These are phyloP conservation scores for Drosophila demipolita DNA, from an alignment of 2,888 invertebrate genomes.

Conservation along the genomic window DNA sequence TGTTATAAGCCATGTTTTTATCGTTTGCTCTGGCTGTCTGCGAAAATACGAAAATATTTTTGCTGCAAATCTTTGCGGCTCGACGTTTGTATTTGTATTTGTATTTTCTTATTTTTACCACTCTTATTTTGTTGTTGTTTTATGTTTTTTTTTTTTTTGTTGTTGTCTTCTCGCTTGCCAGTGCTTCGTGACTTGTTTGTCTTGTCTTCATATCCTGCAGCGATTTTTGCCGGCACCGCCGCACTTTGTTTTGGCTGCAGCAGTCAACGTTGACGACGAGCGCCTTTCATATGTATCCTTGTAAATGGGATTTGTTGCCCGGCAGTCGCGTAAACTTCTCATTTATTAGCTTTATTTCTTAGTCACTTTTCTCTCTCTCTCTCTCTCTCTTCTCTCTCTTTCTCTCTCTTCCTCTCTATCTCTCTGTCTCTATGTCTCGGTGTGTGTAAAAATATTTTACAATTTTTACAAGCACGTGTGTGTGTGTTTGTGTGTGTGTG, in stretches of 20 bases:
- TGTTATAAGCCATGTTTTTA: conserved; percentile 36
- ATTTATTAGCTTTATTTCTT: conserved; percentile 74
- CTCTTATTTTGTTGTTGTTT: conserved; percentile 16
- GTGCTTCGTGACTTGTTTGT: conserved; percentile 75
- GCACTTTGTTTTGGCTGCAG: conserved; percentile 26
- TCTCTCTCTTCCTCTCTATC: not conserved
- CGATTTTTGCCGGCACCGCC: conserved; percentile 44
- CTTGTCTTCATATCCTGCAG: conserved; percentile 81
- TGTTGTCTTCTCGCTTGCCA: conserved; percentile 34
- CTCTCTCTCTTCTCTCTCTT: not conserved
- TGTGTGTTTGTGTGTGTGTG: conserved; percentile 22
- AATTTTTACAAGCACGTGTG: conserved; percentile 61
- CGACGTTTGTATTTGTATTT: conserved; percentile 41
- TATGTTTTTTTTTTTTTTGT: conserved; percentile 10
- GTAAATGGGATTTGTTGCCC: conserved; percentile 72
- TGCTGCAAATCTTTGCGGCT: conserved; percentile 77
- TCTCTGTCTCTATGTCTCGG: not conserved
- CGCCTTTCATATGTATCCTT: conserved; percentile 47
- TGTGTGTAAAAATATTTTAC: conserved; percentile 69
- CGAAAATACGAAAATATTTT: conserved; percentile 70
- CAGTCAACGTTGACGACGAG: conserved; percentile 39
- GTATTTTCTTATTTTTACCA: conserved; percentile 12
- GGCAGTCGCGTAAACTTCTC: conserved; percentile 75
- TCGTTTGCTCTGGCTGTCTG: conserved; percentile 27
- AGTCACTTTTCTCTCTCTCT: not conserved